Conservation (phyloP, 2,797 vertebrate species). For the Steatocranus sp. region DNA sequence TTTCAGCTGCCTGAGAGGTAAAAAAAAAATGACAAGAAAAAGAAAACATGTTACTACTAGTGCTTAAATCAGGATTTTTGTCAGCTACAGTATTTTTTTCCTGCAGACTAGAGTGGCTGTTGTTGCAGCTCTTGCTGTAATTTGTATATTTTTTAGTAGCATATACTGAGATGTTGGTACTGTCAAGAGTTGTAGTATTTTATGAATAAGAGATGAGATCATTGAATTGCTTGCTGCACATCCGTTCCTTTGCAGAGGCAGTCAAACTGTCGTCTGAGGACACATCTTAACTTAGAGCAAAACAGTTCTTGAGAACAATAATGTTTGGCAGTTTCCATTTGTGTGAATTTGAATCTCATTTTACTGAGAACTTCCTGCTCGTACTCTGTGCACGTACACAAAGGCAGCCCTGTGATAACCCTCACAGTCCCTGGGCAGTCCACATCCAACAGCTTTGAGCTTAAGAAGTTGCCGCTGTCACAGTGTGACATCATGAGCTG, state of each 20-base stretch:
- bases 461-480: slow-evolving; percentile 34
- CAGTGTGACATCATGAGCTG: slow-evolving; percentile 48
- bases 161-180: neutral
- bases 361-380: neutral
- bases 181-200: slow-evolving; percentile 18
- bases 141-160: neutral
- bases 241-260: neutral
- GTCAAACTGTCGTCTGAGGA: slow-evolving; percentile 10
- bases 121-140: neutral
- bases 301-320: neutral
- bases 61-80: slow-evolving; percentile 10
- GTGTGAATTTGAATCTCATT: slow-evolving; percentile 21
- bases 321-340: slow-evolving; percentile 9
- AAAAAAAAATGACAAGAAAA: neutral
- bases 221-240: slow-evolving; percentile 24
- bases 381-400: neutral
- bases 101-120: slow-evolving; percentile 1
- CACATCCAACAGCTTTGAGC: neutral
- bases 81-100: neutral
- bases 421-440: neutral
- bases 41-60: neutral
- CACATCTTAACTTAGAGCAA: slow-evolving; percentile 8
- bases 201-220: slow-evolving; percentile 55
- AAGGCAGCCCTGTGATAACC: neutral
- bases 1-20: neutral